Conservation (phyloP, 2,797 vertebrate genomes). For the Erethizon dorsatum region DNA sequence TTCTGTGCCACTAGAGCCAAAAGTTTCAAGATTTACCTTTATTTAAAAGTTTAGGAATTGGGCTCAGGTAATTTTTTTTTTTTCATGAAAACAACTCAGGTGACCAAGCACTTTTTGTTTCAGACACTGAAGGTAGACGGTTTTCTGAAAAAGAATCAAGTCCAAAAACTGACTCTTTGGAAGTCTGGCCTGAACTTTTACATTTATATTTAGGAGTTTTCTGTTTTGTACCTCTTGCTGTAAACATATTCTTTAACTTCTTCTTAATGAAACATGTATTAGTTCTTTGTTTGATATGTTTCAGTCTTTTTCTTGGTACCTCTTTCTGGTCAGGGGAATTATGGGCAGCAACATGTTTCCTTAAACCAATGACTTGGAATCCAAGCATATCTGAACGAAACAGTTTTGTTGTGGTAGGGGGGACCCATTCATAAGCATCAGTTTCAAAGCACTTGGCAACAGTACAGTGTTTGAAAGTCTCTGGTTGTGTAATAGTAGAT, state of each 20-base stretch:
- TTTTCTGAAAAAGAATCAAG: slow-evolving; percentile 69
- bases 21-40: slow-evolving; percentile 56
- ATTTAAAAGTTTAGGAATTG: slow-evolving; percentile 55
- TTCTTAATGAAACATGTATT: not conserved
- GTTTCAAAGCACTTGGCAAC: slow-evolving; percentile 21
- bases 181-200: slow-evolving; percentile 48
- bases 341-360: not conserved
- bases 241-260: slow-evolving; percentile 26
- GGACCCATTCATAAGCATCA: slow-evolving; percentile 76
- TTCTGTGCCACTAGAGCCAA: not conserved
- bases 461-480: slow-evolving; percentile 31
- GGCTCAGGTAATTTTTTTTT: slow-evolving; percentile 19
- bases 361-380: slow-evolving; percentile 40
- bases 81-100: slow-evolving; percentile 86
- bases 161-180: slow-evolving; percentile 1
- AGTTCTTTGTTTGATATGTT: slow-evolving; percentile 20
- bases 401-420: slow-evolving; percentile 82
- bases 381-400: slow-evolving; percentile 54
- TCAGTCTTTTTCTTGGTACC: slow-evolving; percentile 74
- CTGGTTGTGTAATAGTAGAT: slow-evolving; percentile 26
- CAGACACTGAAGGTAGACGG: not conserved
- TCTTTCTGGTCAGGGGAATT: not conserved
- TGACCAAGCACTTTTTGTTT: slow-evolving; percentile 84
- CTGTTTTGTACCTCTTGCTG: not conserved
- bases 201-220: slow-evolving; percentile 44